A percentile compares a stretch with the other conserved stretches of the same genome.
Evolutionary conservation across 2,797 vertebrate genomes (phyloP).

Genomic region (Pangasius macronema): DNA sequence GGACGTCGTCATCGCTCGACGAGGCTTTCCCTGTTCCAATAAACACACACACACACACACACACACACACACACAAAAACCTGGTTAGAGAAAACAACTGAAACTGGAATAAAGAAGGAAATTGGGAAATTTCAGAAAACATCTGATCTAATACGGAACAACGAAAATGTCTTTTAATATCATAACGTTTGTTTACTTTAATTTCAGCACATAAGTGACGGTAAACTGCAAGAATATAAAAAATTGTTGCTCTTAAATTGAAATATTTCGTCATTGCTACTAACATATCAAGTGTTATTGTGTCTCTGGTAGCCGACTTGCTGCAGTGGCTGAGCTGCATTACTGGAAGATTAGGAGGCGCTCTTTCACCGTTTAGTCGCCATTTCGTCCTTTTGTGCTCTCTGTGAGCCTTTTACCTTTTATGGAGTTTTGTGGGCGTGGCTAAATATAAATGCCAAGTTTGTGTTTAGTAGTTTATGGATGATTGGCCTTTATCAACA

Average conservation of each 20-base stretch:
- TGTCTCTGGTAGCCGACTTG: not conserved
- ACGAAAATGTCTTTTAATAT: not conserved
- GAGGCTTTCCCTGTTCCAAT: conserved; percentile 83
- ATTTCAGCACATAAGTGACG: not conserved
- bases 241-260: not conserved
- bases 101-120: not conserved
- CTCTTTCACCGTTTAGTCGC: not conserved
- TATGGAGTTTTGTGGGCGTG: not conserved
- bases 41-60: conserved; percentile 12
- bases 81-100: not conserved
- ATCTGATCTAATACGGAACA: not conserved
- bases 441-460: not conserved
- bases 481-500: not conserved
- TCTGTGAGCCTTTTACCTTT: not conserved
- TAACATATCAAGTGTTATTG: not conserved
- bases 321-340: not conserved
- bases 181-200: not conserved
- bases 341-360: not conserved
- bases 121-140: not conserved
- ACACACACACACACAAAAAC: not conserved
- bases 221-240: not conserved
- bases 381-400: not conserved
- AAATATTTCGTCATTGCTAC: not conserved
- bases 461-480: not conserved
- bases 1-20: conserved; percentile 92